Conservation (phyloP, 2,888 invertebrate genomes). For the Heteromyza rotundicornis region DNA sequence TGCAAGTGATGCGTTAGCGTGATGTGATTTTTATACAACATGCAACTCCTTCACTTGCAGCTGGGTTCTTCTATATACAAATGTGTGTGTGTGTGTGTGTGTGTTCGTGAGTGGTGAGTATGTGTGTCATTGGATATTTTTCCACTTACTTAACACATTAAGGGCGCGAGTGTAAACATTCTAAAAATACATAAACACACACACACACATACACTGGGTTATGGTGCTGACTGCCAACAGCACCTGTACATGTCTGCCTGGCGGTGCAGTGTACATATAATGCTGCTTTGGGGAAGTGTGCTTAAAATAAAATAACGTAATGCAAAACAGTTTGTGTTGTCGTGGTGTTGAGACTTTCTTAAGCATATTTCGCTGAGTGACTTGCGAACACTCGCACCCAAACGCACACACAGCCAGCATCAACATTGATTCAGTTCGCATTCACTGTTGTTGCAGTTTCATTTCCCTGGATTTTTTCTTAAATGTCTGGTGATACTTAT, state of each 20-base stretch:
- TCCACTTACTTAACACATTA: constrained; percentile 49
- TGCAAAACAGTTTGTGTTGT: neutral
- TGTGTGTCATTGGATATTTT: constrained; percentile 37
- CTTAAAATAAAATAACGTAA: neutral
- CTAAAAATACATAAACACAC: constrained; percentile 15
- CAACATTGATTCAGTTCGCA: too few relatives aligned
- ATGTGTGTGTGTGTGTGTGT: constrained; percentile 17
- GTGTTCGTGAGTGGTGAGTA: constrained; percentile 19
- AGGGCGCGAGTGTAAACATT: constrained; percentile 21
- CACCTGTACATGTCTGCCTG: neutral
- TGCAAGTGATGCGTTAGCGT: constrained; percentile 28
- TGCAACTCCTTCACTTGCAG: constrained; percentile 40
- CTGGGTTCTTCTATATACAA: constrained; percentile 32
- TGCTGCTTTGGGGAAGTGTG: neutral
- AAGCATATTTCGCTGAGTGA: neutral
- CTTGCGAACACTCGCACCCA: too few relatives aligned
- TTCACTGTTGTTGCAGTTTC: too few relatives aligned
- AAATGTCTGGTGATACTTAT: too few relatives aligned
- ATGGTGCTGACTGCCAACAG: too few relatives aligned
- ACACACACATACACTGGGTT: neutral
- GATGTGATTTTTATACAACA: constrained; percentile 7
- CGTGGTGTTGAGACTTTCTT: neutral
- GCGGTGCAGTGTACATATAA: too few relatives aligned
- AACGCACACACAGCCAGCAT: too few relatives aligned
- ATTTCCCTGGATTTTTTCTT: too few relatives aligned